A percentile compares a stretch with the other conserved stretches of the same genome.
Evolutionary conservation across 2,113 vertebrate species (phyloP).

Genomic region (Ondatra zibethicus): DNA sequence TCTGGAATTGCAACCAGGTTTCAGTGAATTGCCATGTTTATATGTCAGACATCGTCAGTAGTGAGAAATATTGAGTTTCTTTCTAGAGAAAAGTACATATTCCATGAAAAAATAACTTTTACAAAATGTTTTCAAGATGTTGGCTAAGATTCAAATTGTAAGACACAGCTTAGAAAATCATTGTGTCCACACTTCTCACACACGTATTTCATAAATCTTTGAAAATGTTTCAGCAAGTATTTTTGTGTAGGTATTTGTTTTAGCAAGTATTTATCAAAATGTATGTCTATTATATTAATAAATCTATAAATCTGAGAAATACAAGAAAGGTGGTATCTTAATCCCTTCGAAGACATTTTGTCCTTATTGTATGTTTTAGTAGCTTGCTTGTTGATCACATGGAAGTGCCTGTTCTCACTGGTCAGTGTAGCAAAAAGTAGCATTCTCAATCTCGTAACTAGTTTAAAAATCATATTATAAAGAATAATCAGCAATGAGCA

Average conservation of each 20-base stretch:
- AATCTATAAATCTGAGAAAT: background rate
- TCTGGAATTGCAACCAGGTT: conserved; percentile 75
- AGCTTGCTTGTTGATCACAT: conserved; percentile 1
- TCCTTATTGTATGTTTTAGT: background rate
- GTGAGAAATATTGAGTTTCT: conserved; percentile 58
- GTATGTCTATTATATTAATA: background rate
- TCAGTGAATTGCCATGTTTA: conserved; percentile 57
- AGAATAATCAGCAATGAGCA: background rate
- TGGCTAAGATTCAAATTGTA: conserved; percentile 27
- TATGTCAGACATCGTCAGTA: conserved; percentile 68
- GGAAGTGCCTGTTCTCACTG: background rate
- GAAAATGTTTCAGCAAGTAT: background rate
- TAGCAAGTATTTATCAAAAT: background rate
- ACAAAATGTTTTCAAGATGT: conserved; percentile 50
- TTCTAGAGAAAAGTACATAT: conserved; percentile 56
- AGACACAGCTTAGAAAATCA: conserved; percentile 40
- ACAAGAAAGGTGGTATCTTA: background rate
- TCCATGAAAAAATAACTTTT: conserved; percentile 61
- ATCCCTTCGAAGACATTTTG: background rate
- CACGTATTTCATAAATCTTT: conserved; percentile 38
- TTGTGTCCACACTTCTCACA: background rate
- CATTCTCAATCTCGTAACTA: background rate
- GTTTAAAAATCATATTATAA: conserved; percentile 22
- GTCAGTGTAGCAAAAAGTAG: background rate
- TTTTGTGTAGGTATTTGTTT: background rate